Evolutionary conservation across 2,888 invertebrate species (phyloP).

Genomic region (Acanthosepion pharaonis): DNA sequence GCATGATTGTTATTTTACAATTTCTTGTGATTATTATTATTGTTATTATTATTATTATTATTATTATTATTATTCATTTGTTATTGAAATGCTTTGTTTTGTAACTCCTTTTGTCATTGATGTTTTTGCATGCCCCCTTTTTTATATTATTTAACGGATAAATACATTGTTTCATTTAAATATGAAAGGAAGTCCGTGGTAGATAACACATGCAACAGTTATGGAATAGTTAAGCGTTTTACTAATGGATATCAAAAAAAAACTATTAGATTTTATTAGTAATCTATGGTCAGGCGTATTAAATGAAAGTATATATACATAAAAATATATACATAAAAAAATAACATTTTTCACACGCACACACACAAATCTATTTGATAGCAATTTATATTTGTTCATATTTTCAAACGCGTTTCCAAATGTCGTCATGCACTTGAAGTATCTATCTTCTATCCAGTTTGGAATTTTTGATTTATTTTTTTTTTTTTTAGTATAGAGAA

Average conservation of each 20-base stretch:
- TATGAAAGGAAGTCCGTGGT: neutral
- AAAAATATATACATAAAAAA: neutral
- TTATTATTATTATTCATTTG: neutral
- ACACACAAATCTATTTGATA: neutral
- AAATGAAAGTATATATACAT: neutral
- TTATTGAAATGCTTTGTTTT: conserved; percentile 33
- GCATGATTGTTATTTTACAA: neutral
- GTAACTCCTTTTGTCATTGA: neutral
- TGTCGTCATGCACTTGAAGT: too few species aligned
- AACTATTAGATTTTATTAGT: neutral
- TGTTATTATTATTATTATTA: neutral
- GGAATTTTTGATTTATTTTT: too few species aligned
- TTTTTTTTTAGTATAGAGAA: too few species aligned
- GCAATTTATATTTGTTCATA: neutral
- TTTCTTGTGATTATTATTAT: neutral
- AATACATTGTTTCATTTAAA: neutral
- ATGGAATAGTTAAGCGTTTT: neutral
- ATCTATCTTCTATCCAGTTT: too few species aligned
- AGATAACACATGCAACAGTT: neutral
- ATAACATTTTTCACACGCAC: neutral
- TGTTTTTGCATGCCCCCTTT: neutral
- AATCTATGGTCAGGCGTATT: neutral
- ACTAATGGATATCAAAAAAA: neutral
- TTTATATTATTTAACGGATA: neutral
- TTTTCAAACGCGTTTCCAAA: neutral